phyloP scores from a whole-genome alignment of 2,888 invertebrate genomes.

The Eupeodes latifasciatus region DNA sequence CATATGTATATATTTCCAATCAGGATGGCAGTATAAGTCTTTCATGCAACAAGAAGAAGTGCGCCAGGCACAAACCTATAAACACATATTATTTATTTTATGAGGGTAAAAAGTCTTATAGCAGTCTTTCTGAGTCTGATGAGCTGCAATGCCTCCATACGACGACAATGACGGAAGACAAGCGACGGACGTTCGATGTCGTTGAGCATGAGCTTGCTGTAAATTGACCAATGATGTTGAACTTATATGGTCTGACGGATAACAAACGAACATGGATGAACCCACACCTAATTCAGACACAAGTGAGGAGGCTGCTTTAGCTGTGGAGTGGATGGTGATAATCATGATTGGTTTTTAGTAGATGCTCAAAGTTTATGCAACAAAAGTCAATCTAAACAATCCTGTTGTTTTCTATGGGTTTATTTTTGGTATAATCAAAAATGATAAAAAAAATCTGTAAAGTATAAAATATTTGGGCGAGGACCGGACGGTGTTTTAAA shows the following conservation, averaged over 20 bases:
- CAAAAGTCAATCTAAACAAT: constrained; percentile 8
- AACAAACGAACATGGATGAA: constrained; percentile 63
- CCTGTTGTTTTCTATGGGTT: neutral
- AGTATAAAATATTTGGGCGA: too few species aligned
- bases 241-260: constrained; percentile 67
- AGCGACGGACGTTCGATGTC: constrained; percentile 13
- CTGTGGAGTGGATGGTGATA: neutral
- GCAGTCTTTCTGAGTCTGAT: constrained; percentile 4
- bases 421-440: neutral
- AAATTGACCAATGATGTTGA: constrained; percentile 65
- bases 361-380: neutral
- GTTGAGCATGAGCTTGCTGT: constrained; percentile 14
- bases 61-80: constrained; percentile 46
- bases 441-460: neutral
- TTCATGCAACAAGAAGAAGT: constrained; percentile 32
- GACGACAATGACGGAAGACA: neutral
- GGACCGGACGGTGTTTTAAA: too few species aligned
- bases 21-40: neutral
- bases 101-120: constrained; percentile 54
- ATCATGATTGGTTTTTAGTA: constrained; percentile 40
- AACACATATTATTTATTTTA: constrained; percentile 65
- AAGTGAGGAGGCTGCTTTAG: constrained; percentile 34
- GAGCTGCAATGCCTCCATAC: constrained; percentile 19
- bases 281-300: constrained; percentile 44
- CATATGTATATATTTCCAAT: neutral